These are phyloP conservation scores for Edolisoma coerulescens DNA, from an alignment of 2,113 vertebrate genomes.

Conservation along the genomic window DNA sequence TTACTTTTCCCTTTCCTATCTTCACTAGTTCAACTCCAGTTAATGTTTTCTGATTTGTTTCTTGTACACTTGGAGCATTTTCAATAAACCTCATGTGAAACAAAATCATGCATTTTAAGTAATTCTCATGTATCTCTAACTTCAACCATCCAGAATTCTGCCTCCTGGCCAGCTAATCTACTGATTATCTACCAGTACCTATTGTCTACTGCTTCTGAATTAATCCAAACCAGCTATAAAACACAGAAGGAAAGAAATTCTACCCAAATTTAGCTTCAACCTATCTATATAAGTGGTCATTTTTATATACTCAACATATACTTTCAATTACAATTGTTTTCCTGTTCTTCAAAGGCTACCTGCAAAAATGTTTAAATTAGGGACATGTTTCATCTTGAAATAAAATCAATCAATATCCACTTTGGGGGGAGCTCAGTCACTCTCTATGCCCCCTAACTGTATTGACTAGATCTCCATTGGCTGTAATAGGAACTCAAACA, in stretches of 20 bases:
- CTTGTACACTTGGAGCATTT: background rate
- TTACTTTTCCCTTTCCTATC: background rate
- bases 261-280: background rate
- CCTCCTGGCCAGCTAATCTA: background rate
- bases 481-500: background rate
- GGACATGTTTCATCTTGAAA: background rate
- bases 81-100: background rate
- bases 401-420: background rate
- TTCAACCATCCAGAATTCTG: background rate
- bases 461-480: background rate
- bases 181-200: background rate
- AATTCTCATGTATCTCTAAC: background rate
- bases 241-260: background rate
- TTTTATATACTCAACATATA: background rate
- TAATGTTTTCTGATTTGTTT: background rate
- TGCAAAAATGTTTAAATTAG: background rate
- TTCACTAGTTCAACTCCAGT: background rate
- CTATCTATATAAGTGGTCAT: background rate
- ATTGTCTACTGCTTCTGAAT: background rate
- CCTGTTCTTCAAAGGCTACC: background rate
- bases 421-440: background rate
- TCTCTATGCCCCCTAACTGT: background rate
- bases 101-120: background rate
- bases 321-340: background rate
- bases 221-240: background rate